These are phyloP conservation scores for Taenaris catops DNA, from an alignment of 2,888 invertebrate species.

Conservation along the genomic window DNA sequence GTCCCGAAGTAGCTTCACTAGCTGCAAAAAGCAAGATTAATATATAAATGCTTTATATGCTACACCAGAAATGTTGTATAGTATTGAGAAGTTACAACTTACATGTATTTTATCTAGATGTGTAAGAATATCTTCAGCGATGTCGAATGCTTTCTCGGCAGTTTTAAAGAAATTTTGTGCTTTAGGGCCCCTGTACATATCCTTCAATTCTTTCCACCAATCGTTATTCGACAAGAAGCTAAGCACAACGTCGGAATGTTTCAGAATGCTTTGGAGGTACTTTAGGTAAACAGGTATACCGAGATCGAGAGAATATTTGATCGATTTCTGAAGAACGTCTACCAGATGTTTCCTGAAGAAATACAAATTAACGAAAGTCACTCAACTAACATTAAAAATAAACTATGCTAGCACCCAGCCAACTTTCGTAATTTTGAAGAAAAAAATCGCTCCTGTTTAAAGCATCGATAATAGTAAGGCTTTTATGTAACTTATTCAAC, in stretches of 20 bases:
- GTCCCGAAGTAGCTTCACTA: constrained; percentile 62
- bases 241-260: constrained; percentile 49
- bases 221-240: constrained; percentile 54
- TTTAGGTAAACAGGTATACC: constrained; percentile 54
- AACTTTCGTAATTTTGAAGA: too few species aligned
- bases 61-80: too few species aligned
- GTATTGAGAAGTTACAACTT: constrained; percentile 35
- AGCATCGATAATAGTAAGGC: too few species aligned
- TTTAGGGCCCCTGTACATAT: constrained; percentile 48
- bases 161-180: constrained; percentile 45
- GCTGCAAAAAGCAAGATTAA: constrained; percentile 32
- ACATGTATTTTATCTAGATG: constrained; percentile 67
- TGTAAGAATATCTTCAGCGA: constrained; percentile 50
- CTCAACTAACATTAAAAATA: too few species aligned
- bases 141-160: constrained; percentile 51
- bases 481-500: too few species aligned
- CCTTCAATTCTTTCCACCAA: constrained; percentile 57
- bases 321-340: constrained; percentile 38
- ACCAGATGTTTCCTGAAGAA: constrained; percentile 47
- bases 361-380: too few species aligned
- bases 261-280: constrained; percentile 55
- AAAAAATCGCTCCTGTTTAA: too few species aligned
- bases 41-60: too few species aligned
- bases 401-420: too few species aligned
- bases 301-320: constrained; percentile 55